Base-by-base conservation (phyloP, 2,113 vertebrate genomes). In the Lynx canadensis region DNA sequence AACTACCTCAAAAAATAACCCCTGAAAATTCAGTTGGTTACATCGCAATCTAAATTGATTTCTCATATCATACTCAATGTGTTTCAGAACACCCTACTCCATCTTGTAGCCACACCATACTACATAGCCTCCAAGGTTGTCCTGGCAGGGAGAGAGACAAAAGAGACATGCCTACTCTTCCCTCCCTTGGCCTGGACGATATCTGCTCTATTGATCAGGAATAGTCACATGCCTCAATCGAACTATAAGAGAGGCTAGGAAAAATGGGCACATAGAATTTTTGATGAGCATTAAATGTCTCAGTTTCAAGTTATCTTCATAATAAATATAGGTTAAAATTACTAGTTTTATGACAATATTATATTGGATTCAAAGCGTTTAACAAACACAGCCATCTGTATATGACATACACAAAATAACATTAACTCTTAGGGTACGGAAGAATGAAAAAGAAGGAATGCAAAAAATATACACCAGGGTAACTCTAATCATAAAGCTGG, bases 181-280 rank as follows among this genome's bases (percentile, higher is more conserved):
- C 16, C 25, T 55, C 14, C 14, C 18, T 50, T 63, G 13, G 25
- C 82, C 76, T 88, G n/a, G 14, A 10, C 31, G 4, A 6, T 5
- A 45, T 78, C 76, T 91, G 14, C 4, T 45, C 15, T 68, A 50
- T 41, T 45, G 41, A 36, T 45, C 25, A 29, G 27, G 69, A 69
- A 31, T 9, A 27, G 14, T 12, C 60, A 23, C 1, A 1, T 21
- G 6, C 25, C n/a, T 69, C n/a, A 31, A 29, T 23, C 0, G 27
- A 65, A 36, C 18, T 19, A 0, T 23, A 33, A 25, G 7, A 1
- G 8, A 88, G 7, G 3, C 48, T 87, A 29, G 52, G 25, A 9
- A 41, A 52, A 52, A 41, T 7, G 88, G 41, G 38, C 29, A 63
- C 23, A 19, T 65, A 18, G 36, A 14, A n/a, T 36, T 10, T 45